Evolutionary conservation across 1,140 invertebrate species (phyloP).

Genomic region (Brachionus rubens): DNA sequence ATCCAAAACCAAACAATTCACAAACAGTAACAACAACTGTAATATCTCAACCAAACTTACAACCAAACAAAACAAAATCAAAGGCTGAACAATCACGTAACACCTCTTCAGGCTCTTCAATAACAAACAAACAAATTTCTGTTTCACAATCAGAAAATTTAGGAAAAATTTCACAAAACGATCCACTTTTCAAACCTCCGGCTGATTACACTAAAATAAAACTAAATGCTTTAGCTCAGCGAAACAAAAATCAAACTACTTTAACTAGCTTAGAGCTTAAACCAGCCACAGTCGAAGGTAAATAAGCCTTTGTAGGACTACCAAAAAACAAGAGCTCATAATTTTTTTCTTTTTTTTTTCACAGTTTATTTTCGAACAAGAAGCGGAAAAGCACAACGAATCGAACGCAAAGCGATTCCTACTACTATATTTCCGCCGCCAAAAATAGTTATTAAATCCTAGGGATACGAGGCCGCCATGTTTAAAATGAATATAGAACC

Average conservation of each 20-base stretch:
- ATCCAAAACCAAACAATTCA: background rate
- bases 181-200: background rate
- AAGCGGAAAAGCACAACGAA: slow-evolving; percentile 35
- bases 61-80: background rate
- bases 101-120: background rate
- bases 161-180: background rate
- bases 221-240: background rate
- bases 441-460: slow-evolving; percentile 43
- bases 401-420: slow-evolving; percentile 22
- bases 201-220: slow-evolving; percentile 3
- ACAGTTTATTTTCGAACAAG: slow-evolving; percentile 18
- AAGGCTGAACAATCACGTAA: background rate
- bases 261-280: slow-evolving; percentile 39
- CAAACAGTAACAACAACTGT: slow-evolving; percentile 18
- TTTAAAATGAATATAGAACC: slow-evolving; percentile 40
- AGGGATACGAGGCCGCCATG: slow-evolving; percentile 34
- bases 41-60: background rate
- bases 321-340: background rate
- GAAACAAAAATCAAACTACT: slow-evolving; percentile 7
- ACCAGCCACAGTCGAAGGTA: slow-evolving; percentile 44
- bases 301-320: too few relatives aligned
- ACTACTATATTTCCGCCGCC: slow-evolving; percentile 41
- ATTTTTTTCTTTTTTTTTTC: background rate
- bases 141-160: background rate
- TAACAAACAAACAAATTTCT: background rate